A percentile compares a stretch with the other conserved stretches of the same genome.
phyloP scores from a whole-genome alignment of 1,140 invertebrate genomes.

The Neotoxoptera formosana region DNA sequence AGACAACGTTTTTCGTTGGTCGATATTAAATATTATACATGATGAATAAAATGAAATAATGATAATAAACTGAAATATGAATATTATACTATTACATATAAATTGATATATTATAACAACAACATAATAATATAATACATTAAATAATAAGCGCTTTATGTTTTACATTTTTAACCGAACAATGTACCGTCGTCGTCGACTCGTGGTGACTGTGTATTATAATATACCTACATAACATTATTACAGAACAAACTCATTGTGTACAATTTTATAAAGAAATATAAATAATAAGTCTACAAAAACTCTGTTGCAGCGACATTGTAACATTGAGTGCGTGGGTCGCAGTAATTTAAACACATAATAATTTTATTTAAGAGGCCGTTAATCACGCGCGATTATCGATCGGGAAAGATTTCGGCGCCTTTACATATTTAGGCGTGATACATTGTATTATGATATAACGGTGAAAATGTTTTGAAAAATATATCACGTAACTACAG shows the following conservation, averaged over 20 bases:
- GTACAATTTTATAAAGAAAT: conserved; percentile 4
- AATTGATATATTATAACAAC: background rate
- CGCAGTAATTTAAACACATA: background rate
- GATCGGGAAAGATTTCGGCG: background rate
- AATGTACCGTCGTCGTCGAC: background rate
- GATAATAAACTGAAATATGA: background rate
- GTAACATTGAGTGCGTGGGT: background rate
- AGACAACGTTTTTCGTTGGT: background rate
- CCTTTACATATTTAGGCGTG: background rate
- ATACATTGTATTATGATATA: background rate
- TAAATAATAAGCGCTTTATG: background rate
- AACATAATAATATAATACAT: too few relatives aligned
- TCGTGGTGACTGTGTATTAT: background rate
- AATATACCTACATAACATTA: background rate
- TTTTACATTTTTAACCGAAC: background rate
- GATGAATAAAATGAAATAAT: background rate
- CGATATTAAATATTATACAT: background rate
- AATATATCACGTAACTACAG: background rate
- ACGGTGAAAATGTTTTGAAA: background rate
- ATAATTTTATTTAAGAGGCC: background rate
- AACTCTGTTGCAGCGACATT: background rate
- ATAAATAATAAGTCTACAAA: conserved; percentile 23
- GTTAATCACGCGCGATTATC: background rate
- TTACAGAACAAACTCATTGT: background rate
- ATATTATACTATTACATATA: background rate